Conservation (phyloP, 2,888 invertebrate genomes). For the Amphipoea oculea region DNA sequence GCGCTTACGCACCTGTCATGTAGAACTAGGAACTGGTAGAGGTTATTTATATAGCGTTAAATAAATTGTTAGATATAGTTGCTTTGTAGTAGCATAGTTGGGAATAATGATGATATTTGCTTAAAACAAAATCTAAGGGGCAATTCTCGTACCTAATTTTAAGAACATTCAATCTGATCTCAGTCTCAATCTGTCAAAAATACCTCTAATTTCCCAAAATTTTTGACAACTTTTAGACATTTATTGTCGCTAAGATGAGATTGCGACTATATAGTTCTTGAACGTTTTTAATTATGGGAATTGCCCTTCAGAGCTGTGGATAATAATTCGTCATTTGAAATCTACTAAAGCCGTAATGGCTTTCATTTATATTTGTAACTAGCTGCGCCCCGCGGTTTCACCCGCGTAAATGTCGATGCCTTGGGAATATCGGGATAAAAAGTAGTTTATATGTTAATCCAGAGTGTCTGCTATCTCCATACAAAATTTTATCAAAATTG, state of each 20-base stretch:
- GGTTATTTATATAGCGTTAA: background rate
- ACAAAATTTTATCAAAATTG: no score
- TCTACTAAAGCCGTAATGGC: background rate
- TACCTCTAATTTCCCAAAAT: background rate
- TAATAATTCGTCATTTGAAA: background rate
- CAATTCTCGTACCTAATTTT: background rate
- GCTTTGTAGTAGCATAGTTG: background rate
- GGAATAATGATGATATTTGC: background rate
- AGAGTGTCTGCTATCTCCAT: no score
- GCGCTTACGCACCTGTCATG: conserved; percentile 84
- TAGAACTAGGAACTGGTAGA: conserved; percentile 68
- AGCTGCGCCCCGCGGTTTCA: no score
- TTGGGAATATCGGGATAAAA: no score
- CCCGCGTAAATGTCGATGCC: no score
- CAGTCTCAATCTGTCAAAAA: background rate
- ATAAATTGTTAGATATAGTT: background rate
- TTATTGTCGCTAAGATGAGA: no score
- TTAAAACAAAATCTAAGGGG: background rate
- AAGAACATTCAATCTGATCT: background rate
- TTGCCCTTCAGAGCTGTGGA: background rate
- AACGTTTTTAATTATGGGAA: no score
- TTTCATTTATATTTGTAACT: background rate
- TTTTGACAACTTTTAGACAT: no score
- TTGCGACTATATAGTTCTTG: no score
- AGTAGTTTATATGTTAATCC: no score